Evolutionary conservation across 2,113 vertebrate species (phyloP), one percentile per base, ranked within the genome.

Genomic region (Forbesichthys agassizii): DNA sequence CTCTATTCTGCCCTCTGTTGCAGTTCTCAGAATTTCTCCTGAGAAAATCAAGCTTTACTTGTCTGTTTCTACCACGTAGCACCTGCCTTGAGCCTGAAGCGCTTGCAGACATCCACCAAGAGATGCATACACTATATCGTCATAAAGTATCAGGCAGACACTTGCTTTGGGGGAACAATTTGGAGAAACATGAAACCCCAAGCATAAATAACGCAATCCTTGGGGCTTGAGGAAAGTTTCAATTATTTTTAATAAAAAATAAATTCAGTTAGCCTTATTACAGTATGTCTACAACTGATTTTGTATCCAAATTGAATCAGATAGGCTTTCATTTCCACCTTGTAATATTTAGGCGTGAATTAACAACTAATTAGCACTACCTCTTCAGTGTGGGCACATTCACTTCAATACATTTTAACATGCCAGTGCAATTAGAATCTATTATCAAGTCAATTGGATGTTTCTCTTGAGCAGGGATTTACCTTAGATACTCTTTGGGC

Each of bases 401-500:
- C 3, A 49, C 48, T 33, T 62, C 14, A 62, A 48, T 20, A 48
- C 18, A 51, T 12, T 51, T 7, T 33, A 51, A 20, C 61, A 56
- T 72, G 56, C 36, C 53, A 56, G 7, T 20, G 5, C 11, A 64
- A 64, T 51, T 64, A 48, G 46, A 33, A 6, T 61, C 59, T 46
- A 9, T 61, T 10, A 60, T 52, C 20, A 8, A 20, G 9, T 53
- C 46, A 47, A 61, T 36, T 33, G 7, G 4, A 60, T 16, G 59
- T 47, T 27, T n/a, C 98, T 98, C 80, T 93, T 94, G 75, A 96
- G 97, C 69, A 99, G 0, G 75, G 80, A 76, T 79, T 96, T 93
- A 99, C 98, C 96, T 96, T 99, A 54, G 97, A 95, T 16, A 99
- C 96, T 77, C 95, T 93, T 88, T 96, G 97, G 51, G 95, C 97